Base-by-base conservation (phyloP, 2,888 invertebrate genomes). In the Lottia scabra region DNA sequence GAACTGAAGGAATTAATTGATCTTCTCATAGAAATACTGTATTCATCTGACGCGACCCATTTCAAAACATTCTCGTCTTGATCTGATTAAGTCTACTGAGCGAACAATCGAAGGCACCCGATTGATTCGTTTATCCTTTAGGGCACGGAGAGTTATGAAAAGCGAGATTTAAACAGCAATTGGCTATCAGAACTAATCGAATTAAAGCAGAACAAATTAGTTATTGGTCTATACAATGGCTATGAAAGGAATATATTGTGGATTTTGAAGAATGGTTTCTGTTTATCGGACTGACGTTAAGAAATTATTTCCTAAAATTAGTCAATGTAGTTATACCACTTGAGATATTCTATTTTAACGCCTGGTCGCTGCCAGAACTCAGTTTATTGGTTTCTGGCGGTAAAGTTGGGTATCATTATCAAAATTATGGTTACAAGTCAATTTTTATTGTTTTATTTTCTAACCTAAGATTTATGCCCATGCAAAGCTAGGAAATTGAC, bases 111-210 rank as follows among this genome's bases (percentile, higher is more conserved):
- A 56, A 56, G 3, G 56, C 56, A 56, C 12, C 56, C 56, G 56
- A 56, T 23, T 23, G 56, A 56, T 23, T 23, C 56, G 56, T 56
- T 56, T 56, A 56, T 56, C 56, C 56, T 23, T 56, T 56, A 23
- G 56, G 56, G 19, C 56, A 56, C 56, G 56, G 56, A 56, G 23
- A 56, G 56, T 56, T 56, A n/a, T 56, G 56, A 56, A 56, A 56
- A 56, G 56, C 56, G 56, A 23, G 56, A 56, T 56, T 56, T 56
- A 23, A 56, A 23, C 56, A 56, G 10, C 56, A 56, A 56, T 56
- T 56, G 56, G 56, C 56, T 56, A 56, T 56, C 56, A 56, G 23
- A 15, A 56, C 56, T 56, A 56, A 56, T 56, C 23, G 19, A 56
- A 56, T 56, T 38, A 38, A n/a, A 56, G 19, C 23, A 23, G 56